These are phyloP conservation scores for Hydra vulgaris DNA, from an alignment of 30 jellyfish, hydroid and myxozoan genomes.

Conservation along the genomic window DNA sequence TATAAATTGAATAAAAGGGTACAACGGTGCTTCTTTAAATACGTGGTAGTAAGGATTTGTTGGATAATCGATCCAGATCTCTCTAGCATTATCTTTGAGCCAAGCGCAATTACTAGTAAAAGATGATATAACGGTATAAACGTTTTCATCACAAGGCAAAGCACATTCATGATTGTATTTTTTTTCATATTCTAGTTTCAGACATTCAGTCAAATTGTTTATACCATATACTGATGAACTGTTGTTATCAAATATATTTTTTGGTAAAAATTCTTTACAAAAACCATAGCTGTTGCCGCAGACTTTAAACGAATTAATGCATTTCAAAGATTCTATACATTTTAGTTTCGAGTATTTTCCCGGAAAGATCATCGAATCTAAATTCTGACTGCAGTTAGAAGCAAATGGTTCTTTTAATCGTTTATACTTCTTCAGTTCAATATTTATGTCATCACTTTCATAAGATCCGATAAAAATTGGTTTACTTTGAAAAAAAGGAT, in stretches of 20 bases:
- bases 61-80: background rate
- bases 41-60: background rate
- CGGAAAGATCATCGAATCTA: background rate
- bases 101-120: background rate
- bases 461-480: background rate
- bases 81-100: background rate
- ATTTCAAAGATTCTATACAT: background rate
- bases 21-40: constrained; percentile 6
- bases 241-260: background rate
- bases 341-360: background rate
- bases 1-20: background rate
- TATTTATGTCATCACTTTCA: background rate
- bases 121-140: background rate
- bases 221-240: background rate
- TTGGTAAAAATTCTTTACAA: background rate
- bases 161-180: background rate
- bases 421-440: background rate
- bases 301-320: background rate
- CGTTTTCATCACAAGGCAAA: background rate
- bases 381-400: background rate
- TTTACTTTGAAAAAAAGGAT: background rate
- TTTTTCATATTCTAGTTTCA: background rate
- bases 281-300: background rate
- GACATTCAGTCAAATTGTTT: background rate
- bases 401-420: background rate